These are phyloP conservation scores for Aphelenchoides besseyi DNA, from an alignment of 1,140 invertebrate genomes.

Conservation along the genomic window DNA sequence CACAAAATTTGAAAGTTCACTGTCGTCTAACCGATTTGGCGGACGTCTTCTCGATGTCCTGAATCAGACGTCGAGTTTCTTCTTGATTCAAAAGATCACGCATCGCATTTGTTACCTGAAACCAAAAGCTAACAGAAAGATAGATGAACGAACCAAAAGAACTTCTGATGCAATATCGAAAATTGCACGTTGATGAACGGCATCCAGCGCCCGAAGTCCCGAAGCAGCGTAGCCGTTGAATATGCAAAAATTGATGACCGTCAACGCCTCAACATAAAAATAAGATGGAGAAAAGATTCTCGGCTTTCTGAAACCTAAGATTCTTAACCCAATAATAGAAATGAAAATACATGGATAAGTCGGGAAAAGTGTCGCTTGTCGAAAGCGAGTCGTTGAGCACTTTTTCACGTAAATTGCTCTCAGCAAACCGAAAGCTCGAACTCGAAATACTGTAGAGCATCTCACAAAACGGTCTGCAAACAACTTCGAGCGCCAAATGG, in stretches of 20 bases:
- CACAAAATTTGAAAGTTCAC: too few relatives aligned
- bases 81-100: constrained; percentile 11
- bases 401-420: constrained; percentile 43
- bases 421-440: constrained; percentile 50
- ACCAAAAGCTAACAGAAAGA: not conserved
- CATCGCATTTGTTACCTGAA: constrained; percentile 27
- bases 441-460: constrained; percentile 39
- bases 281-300: constrained; percentile 46
- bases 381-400: constrained; percentile 34
- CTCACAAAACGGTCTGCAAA: constrained; percentile 49
- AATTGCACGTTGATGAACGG: constrained; percentile 57
- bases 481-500: constrained; percentile 47
- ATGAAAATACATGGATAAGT: constrained; percentile 26
- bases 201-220: constrained; percentile 55
- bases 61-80: constrained; percentile 16
- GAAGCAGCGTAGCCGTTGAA: constrained; percentile 58
- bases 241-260: constrained; percentile 53
- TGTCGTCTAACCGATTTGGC: constrained; percentile 3
- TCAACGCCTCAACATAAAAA: constrained; percentile 55
- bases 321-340: not conserved
- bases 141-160: constrained; percentile 43
- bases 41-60: constrained; percentile 9
- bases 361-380: constrained; percentile 34
- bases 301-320: constrained; percentile 42
- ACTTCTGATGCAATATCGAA: constrained; percentile 58